Base-by-base conservation (phyloP, 2,797 vertebrate species). In the Clamator glandarius region DNA sequence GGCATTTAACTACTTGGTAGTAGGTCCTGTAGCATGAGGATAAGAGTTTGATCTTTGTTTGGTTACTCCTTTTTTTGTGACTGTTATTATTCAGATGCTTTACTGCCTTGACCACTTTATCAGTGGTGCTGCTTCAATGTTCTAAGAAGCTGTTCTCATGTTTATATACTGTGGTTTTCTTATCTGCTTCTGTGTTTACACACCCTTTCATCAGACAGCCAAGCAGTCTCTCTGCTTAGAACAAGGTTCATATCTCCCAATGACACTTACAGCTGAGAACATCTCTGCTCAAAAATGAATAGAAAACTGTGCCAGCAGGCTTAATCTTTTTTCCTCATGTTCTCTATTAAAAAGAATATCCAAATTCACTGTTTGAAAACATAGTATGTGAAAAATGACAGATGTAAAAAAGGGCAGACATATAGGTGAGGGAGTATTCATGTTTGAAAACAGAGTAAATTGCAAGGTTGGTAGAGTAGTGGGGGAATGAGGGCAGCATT, bases 111-210 rank as follows among this genome's bases (percentile, higher is more conserved):
- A 83, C 29, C 9, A 17, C 72, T 92, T 87, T 92, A 69, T 90
- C 92, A 62, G 79, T 55, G 21, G 35, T 52, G 51, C 35, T 88
- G 46, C 64, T 90, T 90, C 95, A 41, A 70, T 74, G 57, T 64
- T 93, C 15, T 35, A 74, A 88, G 67, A 72, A 76, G 62, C 78
- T 84, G 46, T 46, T 84, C 24, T 89, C 12, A 9, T 87, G 50
- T 91, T 95, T 92, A 66, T 92, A n/a, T 84, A 55, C 54, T 89
- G 39, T 75, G 68, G 24, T 17, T 58, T 94, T 90, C 78, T 95
- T 95, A 76, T 93, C 87, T 87, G 24, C 83, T 86, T 86, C 89
- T 91, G 51, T 63, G 96, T 90, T 90, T 57, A 78, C 51, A 91
- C 51, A 59, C 35, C 39, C 77, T 95, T 87, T 85, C 33, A 69